These are phyloP conservation scores for Stercorarius parasiticus DNA, from an alignment of 2,113 vertebrate species.

Conservation along the genomic window DNA sequence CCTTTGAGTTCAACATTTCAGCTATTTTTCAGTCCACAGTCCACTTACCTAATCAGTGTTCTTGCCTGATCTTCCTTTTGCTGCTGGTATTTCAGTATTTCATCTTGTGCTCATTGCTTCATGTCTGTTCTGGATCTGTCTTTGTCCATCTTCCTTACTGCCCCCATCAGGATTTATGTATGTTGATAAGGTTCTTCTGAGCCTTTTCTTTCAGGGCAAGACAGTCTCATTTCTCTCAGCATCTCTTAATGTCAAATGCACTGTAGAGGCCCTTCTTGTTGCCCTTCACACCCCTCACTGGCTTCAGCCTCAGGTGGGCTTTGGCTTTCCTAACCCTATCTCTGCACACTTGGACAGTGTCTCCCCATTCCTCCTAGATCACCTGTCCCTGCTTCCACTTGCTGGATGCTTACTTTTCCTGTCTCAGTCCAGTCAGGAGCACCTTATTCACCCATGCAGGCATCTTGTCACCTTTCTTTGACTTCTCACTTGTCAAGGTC, in stretches of 20 bases:
- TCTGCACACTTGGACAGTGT: not conserved
- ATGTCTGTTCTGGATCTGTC: not conserved
- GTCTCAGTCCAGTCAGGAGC: not conserved
- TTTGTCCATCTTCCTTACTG: not conserved
- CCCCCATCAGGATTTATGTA: not conserved
- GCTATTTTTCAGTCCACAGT: not conserved
- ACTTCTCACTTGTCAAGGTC: not conserved
- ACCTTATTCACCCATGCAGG: not conserved
- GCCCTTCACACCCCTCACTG: not conserved
- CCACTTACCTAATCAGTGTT: not conserved
- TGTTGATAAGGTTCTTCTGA: not conserved
- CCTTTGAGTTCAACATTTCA: not conserved
- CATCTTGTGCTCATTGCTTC: not conserved
- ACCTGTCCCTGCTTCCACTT: not conserved
- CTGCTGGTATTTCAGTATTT: not conserved
- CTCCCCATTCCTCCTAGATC: not conserved
- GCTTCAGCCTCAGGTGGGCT: not conserved
- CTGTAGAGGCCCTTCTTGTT: not conserved
- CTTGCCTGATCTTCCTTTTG: not conserved
- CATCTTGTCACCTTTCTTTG: not conserved
- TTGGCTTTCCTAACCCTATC: not conserved
- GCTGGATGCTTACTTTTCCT: not conserved
- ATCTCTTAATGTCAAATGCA: not conserved
- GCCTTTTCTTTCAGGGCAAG: not conserved
- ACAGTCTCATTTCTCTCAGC: not conserved